Base-by-base conservation (phyloP, 2,888 invertebrate species). In the Epirrita christyi region DNA sequence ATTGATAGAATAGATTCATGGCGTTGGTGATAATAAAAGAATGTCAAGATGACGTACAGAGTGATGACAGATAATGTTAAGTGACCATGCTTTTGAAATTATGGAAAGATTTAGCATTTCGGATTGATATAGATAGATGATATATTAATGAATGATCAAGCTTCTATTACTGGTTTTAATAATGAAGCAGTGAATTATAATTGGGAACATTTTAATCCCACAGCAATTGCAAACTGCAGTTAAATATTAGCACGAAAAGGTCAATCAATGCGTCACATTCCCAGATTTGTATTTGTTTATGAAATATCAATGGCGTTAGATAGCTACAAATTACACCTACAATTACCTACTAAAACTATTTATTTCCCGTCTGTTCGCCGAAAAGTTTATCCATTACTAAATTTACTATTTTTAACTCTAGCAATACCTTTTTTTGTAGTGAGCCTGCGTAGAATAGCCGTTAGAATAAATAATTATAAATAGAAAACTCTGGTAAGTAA, bases 381-480 rank as follows among this genome's bases (percentile, higher is more conserved):
- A 47, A 37, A 27, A 37, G 21, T 37, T 28, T 43, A 28, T 11
- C 13, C 13, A 9, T 29, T 32, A 29, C 9, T 13, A 5, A 32
- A 14, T 14, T 32, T 32, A 27, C 7, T 44, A 36, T 50, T 55
- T 50, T 36, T 45, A 46, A 52, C 36, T 21, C 21, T 49, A 42
- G 51, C 55, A 52, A 55, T 49, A 50, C 43, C 6, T 34, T 34
- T 42, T 41, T 36, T 41, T 34, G 36, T 28, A 14, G 11, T 21
- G n/a, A n/a, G n/a, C n/a, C n/a, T n/a, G n/a, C n/a, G 21, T 21
- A 21, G 4, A 21, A 21, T 21, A n/a, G n/a, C n/a, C n/a, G 53
- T 55, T 59, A 57, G 72, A 79, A 80, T 79, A 80, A 79, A 79
- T 81, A 78, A 71, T 72, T 70, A 72, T 78, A 80, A 78, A 81